Evolutionary conservation across 2,888 invertebrate genomes (phyloP).

Genomic region (Watsonalla binaria): DNA sequence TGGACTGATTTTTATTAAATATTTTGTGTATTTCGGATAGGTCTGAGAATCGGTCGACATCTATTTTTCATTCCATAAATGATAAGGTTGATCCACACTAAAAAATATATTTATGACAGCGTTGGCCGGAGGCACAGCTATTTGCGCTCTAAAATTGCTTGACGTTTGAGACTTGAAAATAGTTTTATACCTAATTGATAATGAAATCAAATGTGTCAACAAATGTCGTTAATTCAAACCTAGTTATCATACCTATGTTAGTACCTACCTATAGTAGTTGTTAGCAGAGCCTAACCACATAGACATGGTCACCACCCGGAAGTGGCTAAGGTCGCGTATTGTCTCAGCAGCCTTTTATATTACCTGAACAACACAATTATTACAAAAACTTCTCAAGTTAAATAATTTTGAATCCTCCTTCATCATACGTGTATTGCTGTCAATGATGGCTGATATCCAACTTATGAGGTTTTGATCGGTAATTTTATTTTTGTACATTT

Average conservation of each 20-base stretch:
- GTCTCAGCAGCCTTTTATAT: not conserved
- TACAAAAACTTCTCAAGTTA: too few species aligned
- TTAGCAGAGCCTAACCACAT: conserved; percentile 30
- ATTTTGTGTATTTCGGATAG: too few species aligned
- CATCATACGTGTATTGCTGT: too few species aligned
- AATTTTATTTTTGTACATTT: too few species aligned
- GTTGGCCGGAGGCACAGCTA: not conserved
- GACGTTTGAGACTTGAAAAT: conserved; percentile 53
- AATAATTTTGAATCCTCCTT: too few species aligned
- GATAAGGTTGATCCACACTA: too few species aligned
- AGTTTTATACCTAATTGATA: conserved; percentile 31
- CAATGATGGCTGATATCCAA: too few species aligned
- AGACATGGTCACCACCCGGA: conserved; percentile 23
- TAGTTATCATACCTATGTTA: conserved; percentile 17
- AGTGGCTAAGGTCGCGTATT: conserved; percentile 5
- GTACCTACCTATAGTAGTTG: conserved; percentile 9
- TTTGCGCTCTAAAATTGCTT: conserved; percentile 9
- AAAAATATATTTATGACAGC: too few species aligned
- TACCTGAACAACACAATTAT: not conserved
- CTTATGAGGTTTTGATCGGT: too few species aligned
- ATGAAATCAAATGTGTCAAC: conserved; percentile 27
- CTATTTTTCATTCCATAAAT: too few species aligned
- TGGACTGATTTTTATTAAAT: too few species aligned
- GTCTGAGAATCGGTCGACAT: too few species aligned
- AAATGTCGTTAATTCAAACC: conserved; percentile 8